These are phyloP conservation scores for Anseranas semipalmata DNA, from an alignment of 2,113 vertebrate genomes.

Conservation along the genomic window DNA sequence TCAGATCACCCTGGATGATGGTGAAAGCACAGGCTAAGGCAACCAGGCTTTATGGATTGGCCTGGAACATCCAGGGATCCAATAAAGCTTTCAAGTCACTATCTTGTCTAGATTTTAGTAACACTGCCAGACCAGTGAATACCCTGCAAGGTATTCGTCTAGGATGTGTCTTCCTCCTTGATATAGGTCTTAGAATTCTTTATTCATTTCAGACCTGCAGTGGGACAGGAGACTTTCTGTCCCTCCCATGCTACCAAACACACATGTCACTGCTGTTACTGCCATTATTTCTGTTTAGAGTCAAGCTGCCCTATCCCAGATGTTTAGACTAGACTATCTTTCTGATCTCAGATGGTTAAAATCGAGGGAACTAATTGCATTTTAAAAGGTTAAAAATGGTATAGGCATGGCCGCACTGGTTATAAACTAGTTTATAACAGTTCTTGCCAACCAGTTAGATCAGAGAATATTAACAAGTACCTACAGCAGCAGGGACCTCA, in stretches of 20 bases:
- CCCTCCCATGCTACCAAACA: not conserved
- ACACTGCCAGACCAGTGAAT: not conserved
- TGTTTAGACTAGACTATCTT: not conserved
- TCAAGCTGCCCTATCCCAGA: not conserved
- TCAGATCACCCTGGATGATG: not conserved
- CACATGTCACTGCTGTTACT: not conserved
- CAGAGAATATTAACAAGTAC: not conserved
- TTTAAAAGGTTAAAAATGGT: not conserved
- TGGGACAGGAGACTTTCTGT: not conserved
- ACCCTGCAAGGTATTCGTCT: not conserved
- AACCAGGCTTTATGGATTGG: not conserved
- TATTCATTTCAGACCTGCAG: not conserved
- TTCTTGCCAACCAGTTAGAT: not conserved
- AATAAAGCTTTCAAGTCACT: not conserved
- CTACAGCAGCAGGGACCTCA: not conserved
- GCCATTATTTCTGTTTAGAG: not conserved
- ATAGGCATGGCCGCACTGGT: not conserved
- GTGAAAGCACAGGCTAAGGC: not conserved
- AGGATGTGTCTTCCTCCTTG: not conserved
- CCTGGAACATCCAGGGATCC: not conserved
- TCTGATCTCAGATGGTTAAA: not conserved
- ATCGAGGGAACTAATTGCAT: not conserved
- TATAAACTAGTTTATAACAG: not conserved
- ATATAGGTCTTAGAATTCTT: not conserved
- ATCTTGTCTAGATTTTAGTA: not conserved